Percentiles rank a stretch among this genome's conserved stretches.
These are phyloP conservation scores for Araneus ventricosus DNA, from an alignment of 1,140 invertebrate genomes.

Conservation along the genomic window DNA sequence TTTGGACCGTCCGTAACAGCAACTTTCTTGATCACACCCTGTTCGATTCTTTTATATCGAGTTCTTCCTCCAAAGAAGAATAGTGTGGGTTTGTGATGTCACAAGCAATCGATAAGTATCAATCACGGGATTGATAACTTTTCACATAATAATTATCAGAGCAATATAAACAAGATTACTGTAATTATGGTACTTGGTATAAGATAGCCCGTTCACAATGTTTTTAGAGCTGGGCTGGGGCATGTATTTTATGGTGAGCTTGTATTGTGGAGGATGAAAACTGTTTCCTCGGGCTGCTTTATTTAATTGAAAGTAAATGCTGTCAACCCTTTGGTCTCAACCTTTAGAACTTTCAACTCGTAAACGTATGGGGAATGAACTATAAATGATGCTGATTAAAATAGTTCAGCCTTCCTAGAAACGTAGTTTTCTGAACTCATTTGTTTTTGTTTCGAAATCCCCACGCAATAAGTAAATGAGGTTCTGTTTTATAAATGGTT, in stretches of 20 bases:
- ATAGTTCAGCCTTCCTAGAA: too few species aligned
- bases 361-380: neutral
- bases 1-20: neutral
- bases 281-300: neutral
- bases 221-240: neutral
- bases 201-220: neutral
- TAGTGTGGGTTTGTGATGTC: conserved; percentile 36
- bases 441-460: too few species aligned
- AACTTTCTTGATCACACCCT: conserved; percentile 17
- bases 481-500: too few species aligned
- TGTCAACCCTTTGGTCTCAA: neutral
- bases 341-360: neutral
- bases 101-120: neutral
- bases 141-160: neutral
- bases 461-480: too few species aligned
- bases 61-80: conserved; percentile 3
- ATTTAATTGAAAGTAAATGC: neutral
- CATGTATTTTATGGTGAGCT: neutral
- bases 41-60: neutral
- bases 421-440: too few species aligned
- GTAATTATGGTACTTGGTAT: neutral
- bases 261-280: neutral
- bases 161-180: neutral
- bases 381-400: neutral
- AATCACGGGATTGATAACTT: neutral